These are phyloP conservation scores for Mormoops blainvillei DNA, from an alignment of 2,113 vertebrate genomes.

Conservation along the genomic window DNA sequence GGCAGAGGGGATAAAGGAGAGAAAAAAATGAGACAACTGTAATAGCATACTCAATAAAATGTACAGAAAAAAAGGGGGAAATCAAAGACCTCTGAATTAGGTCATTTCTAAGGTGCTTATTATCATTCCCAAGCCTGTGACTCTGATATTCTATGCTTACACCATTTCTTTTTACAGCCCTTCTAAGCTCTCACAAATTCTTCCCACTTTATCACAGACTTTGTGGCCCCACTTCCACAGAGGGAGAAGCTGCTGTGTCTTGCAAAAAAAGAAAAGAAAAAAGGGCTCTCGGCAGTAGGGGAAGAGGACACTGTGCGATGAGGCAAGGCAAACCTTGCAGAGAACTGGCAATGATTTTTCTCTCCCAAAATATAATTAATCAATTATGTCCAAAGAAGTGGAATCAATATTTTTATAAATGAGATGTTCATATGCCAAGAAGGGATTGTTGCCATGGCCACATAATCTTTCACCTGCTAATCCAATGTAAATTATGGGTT, in stretches of 20 bases:
- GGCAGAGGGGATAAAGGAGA: too few species aligned
- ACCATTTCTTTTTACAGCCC: background rate
- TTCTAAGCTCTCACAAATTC: background rate
- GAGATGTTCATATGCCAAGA: slow-evolving; percentile 58
- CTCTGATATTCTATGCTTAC: background rate
- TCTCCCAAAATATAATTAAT: slow-evolving; percentile 72
- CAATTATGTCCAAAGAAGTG: slow-evolving; percentile 60
- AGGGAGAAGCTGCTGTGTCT: background rate
- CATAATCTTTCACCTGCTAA: slow-evolving; percentile 55
- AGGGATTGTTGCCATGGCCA: slow-evolving; percentile 26
- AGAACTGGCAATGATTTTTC: slow-evolving; percentile 68
- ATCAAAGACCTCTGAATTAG: background rate
- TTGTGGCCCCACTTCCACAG: background rate
- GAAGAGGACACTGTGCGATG: background rate
- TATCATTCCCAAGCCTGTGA: background rate
- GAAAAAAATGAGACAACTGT: too few species aligned
- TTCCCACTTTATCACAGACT: background rate
- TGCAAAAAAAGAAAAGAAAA: slow-evolving; percentile 62
- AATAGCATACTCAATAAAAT: too few species aligned
- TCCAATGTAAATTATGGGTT: slow-evolving; percentile 52
- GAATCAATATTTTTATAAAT: slow-evolving; percentile 75
- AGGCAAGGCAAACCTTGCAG: slow-evolving; percentile 35
- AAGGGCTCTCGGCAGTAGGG: background rate
- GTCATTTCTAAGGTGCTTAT: background rate
- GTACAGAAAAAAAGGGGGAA: too few species aligned